Conservation (phyloP, 2,888 invertebrate genomes). For the Zygogramma bicolorata region DNA sequence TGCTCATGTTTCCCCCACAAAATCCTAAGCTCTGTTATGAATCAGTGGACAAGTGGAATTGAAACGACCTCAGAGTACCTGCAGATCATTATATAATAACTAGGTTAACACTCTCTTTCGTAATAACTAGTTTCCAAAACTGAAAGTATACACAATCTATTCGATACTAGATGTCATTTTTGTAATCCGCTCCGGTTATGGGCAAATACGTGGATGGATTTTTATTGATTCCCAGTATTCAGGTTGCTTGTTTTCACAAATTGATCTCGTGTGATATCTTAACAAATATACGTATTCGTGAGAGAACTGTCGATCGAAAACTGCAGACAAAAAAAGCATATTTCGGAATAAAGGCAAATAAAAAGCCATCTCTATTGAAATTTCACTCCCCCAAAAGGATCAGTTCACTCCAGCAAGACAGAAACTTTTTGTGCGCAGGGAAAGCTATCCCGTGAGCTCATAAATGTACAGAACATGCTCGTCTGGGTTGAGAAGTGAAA, state of each 20-base stretch:
- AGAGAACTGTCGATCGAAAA: too few relatives aligned
- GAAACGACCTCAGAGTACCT: conserved; percentile 44
- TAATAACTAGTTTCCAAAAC: conserved; percentile 51
- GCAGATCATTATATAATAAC: conserved; percentile 48
- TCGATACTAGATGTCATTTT: conserved; percentile 32
- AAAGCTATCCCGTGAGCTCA: too few relatives aligned
- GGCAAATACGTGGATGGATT: conserved; percentile 20
- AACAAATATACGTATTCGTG: too few relatives aligned
- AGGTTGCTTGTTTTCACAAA: conserved; percentile 6
- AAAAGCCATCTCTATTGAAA: too few relatives aligned
- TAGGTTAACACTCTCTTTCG: conserved; percentile 50
- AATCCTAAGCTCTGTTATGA: conserved; percentile 16
- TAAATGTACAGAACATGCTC: too few relatives aligned
- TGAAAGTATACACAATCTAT: conserved; percentile 46
- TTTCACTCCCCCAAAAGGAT: too few relatives aligned
- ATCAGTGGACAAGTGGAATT: conserved; percentile 39
- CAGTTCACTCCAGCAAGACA: too few relatives aligned
- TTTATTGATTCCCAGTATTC: conserved; percentile 16
- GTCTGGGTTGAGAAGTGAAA: too few relatives aligned
- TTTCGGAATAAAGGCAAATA: too few relatives aligned
- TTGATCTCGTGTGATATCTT: too few relatives aligned
- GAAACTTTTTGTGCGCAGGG: too few relatives aligned
- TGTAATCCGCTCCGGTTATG: conserved; percentile 27
- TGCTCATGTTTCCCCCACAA: neutral
- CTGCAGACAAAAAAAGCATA: too few relatives aligned